Conservation (phyloP, 2,888 invertebrate species). For the Leucophenga montana region DNA sequence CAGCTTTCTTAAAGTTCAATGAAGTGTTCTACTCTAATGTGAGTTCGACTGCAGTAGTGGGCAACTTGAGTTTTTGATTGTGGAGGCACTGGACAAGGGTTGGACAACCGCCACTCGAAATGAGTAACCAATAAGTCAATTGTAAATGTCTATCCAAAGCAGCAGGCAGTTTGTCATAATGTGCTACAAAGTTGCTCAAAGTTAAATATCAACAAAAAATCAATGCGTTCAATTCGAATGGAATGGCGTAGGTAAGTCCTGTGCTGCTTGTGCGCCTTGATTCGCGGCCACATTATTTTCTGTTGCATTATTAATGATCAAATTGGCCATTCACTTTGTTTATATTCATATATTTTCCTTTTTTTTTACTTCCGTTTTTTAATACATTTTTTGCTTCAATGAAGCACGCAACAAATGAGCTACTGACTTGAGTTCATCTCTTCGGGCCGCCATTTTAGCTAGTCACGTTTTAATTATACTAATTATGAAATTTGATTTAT, state of each 20-base stretch:
- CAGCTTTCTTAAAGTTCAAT: conserved; percentile 55
- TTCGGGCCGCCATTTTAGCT: background rate
- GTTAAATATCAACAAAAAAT: conserved; percentile 48
- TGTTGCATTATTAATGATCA: conserved; percentile 58
- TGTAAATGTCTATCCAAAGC: background rate
- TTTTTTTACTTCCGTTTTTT: background rate
- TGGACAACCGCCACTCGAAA: no score
- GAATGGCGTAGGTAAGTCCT: no score
- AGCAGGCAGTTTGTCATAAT: conserved; percentile 13
- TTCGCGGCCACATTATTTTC: conserved; percentile 44
- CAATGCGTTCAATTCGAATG: background rate
- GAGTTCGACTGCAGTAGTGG: conserved; percentile 46
- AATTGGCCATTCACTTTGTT: conserved; percentile 43
- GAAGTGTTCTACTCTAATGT: conserved; percentile 44
- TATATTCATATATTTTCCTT: background rate
- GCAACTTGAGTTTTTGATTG: conserved; percentile 41
- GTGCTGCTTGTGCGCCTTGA: background rate
- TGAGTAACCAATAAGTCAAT: conserved; percentile 50
- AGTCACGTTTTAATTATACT: conserved; percentile 32
- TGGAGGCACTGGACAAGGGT: conserved; percentile 33
- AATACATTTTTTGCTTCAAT: background rate
- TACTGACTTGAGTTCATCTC: background rate
- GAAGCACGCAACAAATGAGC: background rate
- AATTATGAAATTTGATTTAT: conserved; percentile 40
- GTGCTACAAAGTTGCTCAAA: conserved; percentile 54